phyloP scores from a whole-genome alignment of 2,113 vertebrate species.

The Dasyornis broadbenti region DNA sequence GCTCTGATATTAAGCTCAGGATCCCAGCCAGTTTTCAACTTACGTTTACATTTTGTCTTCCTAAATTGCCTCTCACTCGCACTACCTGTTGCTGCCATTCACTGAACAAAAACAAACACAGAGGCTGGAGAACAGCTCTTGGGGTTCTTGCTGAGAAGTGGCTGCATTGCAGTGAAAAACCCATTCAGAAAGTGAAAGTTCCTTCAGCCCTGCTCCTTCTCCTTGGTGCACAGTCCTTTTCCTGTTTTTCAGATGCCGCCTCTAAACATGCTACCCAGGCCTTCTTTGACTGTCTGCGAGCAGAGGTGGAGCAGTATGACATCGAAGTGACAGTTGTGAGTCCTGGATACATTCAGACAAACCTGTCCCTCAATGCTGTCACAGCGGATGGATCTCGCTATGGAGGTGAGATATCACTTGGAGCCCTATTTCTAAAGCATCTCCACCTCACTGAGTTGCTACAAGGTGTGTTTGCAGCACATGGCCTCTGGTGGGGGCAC shows the following conservation, averaged over 20 bases:
- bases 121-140: not conserved
- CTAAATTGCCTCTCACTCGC: not conserved
- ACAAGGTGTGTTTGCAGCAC: not conserved
- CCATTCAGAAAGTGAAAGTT: not conserved
- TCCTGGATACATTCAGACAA: constrained; percentile 90
- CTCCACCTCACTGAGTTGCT: not conserved
- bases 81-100: constrained; percentile 25
- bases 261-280: constrained; percentile 96
- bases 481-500: not conserved
- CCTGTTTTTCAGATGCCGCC: constrained; percentile 80
- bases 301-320: constrained; percentile 80
- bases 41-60: not conserved
- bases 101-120: not conserved
- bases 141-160: not conserved
- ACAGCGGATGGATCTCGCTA: constrained; percentile 87
- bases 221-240: not conserved
- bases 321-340: constrained; percentile 88
- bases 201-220: not conserved
- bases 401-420: constrained; percentile 73
- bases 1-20: not conserved
- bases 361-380: constrained; percentile 88
- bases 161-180: not conserved
- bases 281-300: constrained; percentile 93
- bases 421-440: not conserved
- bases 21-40: not conserved